Base-by-base conservation (phyloP, 2,113 vertebrate genomes). In the Cynoglossus semilaevis region DNA sequence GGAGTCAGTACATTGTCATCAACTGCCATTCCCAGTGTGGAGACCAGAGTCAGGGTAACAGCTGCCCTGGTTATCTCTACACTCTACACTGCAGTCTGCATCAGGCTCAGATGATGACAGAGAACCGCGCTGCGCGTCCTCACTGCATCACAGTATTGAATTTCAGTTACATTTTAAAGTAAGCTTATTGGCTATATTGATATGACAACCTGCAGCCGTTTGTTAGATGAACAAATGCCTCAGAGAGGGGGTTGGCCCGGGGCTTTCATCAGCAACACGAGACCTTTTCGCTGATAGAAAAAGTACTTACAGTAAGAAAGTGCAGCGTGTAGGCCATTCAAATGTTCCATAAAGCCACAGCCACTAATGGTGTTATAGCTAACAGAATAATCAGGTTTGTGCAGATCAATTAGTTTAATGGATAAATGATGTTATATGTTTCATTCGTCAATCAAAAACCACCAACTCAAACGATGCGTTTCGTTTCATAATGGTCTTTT, bases 371-470 rank as follows among this genome's bases (percentile, higher is more conserved):
- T 22, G 37, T 71, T 77, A 61, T 60, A 71, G 62, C 72, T 66
- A 78, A 85, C 63, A 62, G 72, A 78, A 82, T 66, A 80, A 85
- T 67, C 53, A 53, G 63, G 81, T 65, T 56, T 63, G 70, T 76
- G 75, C 78, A 73, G 73, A 88, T 90, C 84, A 85, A 85, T 88
- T 87, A 86, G 62, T 78, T 70, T 85, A 88, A 89, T 86, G 79
- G 80, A 84, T 80, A 85, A 70, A 85, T 85, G 88, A 85, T 85
- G 60, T 85, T 88, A 81, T 82, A 87, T 80, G 69, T 85, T 79
- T 84, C 81, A 85, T 88, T 87, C 88, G 86, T 82, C 85, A 86
- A 81, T 89, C 89, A 85, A 86, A 85, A 86, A 80, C 62, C 50
- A 62, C 58, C 80, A 84, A 76, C 66, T 43, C 51, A 87, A 89